A percentile compares a stretch with the other conserved stretches of the same genome.
phyloP scores from a whole-genome alignment of 2,797 vertebrate species.

The Gouania willdenowi region DNA sequence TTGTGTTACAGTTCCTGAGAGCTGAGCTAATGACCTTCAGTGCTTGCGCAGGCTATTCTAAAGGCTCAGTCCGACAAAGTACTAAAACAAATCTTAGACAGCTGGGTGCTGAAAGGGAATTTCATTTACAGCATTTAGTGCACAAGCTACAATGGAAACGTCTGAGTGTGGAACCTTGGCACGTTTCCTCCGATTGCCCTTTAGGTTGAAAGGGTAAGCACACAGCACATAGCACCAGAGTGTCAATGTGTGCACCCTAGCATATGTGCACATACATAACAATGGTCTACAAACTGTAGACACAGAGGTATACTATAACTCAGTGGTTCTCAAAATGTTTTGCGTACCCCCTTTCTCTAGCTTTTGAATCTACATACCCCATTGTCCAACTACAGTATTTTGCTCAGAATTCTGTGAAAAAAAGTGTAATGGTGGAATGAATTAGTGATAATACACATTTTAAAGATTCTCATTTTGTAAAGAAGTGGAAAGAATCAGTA shows the following conservation, averaged over 20 bases:
- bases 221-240: slow-evolving; percentile 19
- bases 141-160: slow-evolving; percentile 23
- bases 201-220: slow-evolving; percentile 52
- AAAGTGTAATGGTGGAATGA: too few species aligned
- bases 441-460: too few species aligned
- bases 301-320: slow-evolving; percentile 36
- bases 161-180: slow-evolving; percentile 35
- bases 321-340: too few species aligned
- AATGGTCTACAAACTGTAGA: slow-evolving; percentile 20
- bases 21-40: slow-evolving; percentile 59
- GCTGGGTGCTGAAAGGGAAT: slow-evolving; percentile 61
- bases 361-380: too few species aligned
- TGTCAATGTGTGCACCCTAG: slow-evolving; percentile 40
- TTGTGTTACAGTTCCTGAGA: slow-evolving; percentile 55
- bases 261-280: slow-evolving; percentile 17
- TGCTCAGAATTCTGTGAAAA: too few species aligned
- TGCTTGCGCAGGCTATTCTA: slow-evolving; percentile 54
- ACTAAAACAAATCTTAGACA: slow-evolving; percentile 60
- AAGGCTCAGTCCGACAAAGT: slow-evolving; percentile 56
- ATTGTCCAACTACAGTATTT: too few species aligned
- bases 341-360: too few species aligned
- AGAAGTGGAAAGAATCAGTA: too few species aligned
- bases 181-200: slow-evolving; percentile 40
- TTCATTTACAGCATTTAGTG: slow-evolving; percentile 44
- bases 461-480: too few species aligned